Percentiles rank a stretch among this genome's conserved stretches.
These are phyloP conservation scores for Chamaea fasciata DNA, from an alignment of 2,113 vertebrate species.

Conservation along the genomic window DNA sequence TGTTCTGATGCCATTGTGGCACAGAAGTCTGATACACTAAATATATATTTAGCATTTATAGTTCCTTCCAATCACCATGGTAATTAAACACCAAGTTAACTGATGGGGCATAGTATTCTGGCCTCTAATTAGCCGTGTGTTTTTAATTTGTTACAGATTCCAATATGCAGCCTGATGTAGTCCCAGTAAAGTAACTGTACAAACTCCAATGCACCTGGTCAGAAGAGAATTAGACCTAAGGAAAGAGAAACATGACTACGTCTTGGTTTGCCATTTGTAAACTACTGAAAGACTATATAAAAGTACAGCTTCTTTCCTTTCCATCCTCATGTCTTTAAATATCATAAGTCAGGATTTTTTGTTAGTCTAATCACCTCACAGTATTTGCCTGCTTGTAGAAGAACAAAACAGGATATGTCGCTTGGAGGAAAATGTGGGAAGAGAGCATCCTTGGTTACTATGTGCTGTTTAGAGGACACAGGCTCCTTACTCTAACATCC, in stretches of 20 bases:
- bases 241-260: neutral
- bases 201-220: neutral
- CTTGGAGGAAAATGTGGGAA: neutral
- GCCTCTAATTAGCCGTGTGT: constrained; percentile 4
- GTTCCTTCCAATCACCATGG: constrained; percentile 1
- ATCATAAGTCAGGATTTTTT: neutral
- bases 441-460: neutral
- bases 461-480: neutral
- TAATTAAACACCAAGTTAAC: constrained; percentile 19
- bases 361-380: neutral
- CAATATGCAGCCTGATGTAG: neutral
- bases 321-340: neutral
- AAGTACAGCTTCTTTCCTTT: neutral
- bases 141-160: neutral
- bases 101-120: neutral
- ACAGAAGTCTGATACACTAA: constrained; percentile 14
- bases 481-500: neutral
- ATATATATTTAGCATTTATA: constrained; percentile 23
- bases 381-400: neutral
- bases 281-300: neutral
- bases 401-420: neutral
- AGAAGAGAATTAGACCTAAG: neutral
- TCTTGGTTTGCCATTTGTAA: neutral
- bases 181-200: neutral
- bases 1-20: neutral